phyloP scores from a whole-genome alignment of 1,140 invertebrate species.

The Drosophila neocordata region DNA sequence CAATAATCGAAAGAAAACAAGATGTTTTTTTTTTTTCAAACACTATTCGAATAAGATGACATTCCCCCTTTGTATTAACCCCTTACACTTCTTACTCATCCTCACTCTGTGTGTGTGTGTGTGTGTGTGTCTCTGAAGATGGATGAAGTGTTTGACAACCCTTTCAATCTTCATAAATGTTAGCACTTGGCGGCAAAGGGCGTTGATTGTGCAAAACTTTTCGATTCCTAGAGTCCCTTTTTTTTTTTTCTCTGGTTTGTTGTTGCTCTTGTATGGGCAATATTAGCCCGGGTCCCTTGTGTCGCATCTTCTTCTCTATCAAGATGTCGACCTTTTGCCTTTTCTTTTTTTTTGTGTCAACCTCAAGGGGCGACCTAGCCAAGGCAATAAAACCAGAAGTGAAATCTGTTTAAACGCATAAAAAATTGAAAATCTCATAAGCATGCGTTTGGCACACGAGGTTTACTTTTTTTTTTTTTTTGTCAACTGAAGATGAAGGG shows the following conservation, averaged over 20 bases:
- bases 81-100: too few species aligned
- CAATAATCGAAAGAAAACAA: constrained; percentile 82
- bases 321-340: constrained; percentile 74
- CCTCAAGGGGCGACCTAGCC: constrained; percentile 13
- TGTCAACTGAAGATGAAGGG: background rate
- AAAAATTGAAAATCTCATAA: constrained; percentile 82
- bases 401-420: constrained; percentile 82
- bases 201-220: constrained; percentile 43
- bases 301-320: constrained; percentile 74
- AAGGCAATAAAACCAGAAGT: constrained; percentile 64
- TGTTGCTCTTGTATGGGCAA: constrained; percentile 30
- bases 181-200: constrained; percentile 62
- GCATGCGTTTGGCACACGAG: constrained; percentile 76
- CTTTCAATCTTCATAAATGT: constrained; percentile 82
- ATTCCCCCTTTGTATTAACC: constrained; percentile 8
- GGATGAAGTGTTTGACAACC: constrained; percentile 81
- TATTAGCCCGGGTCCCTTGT: constrained; percentile 74
- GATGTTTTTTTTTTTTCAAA: constrained; percentile 51
- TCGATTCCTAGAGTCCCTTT: constrained; percentile 24
- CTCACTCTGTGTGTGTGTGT: constrained; percentile 32
- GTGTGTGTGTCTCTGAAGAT: constrained; percentile 58
- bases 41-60: constrained; percentile 49
- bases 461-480: constrained; percentile 3
- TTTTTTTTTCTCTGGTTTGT: background rate
- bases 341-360: constrained; percentile 3